Evolutionary conservation across 2,797 vertebrate genomes (phyloP).

Genomic region (Cynodonichthys magdalenae): DNA sequence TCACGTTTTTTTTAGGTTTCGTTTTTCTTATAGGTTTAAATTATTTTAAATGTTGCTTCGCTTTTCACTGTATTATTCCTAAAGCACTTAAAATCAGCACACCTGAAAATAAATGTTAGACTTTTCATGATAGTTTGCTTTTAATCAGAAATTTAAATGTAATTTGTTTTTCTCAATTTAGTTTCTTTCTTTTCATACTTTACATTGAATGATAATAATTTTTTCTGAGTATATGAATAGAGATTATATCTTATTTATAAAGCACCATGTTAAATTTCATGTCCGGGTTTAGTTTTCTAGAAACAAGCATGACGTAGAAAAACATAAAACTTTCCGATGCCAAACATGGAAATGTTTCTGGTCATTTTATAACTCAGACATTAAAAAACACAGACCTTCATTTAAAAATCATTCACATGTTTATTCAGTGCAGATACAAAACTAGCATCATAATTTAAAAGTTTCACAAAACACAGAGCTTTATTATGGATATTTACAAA

Average conservation of each 20-base stretch:
- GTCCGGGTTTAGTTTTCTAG: no score
- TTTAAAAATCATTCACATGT: slow-evolving; percentile 57
- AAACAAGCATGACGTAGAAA: neutral
- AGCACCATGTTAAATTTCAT: no score
- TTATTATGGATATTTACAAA: slow-evolving; percentile 63
- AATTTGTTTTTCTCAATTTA: no score
- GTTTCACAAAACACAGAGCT: slow-evolving; percentile 49
- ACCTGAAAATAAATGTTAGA: no score
- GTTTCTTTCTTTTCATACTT: no score
- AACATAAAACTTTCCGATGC: no score
- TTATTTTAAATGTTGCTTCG: neutral
- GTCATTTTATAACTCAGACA: neutral
- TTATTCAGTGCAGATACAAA: slow-evolving; percentile 78
- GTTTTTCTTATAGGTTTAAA: neutral
- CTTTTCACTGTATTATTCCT: neutral
- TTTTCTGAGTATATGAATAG: no score
- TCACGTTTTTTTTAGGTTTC: neutral
- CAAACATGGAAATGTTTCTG: neutral
- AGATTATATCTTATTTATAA: no score
- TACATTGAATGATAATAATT: no score
- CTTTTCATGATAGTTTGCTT: no score
- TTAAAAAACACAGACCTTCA: neutral
- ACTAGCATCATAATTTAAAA: slow-evolving; percentile 74
- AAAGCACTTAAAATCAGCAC: no score
- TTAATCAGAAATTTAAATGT: no score